A percentile compares a stretch with the other conserved stretches of the same genome.
Conservation (phyloP, 2,113 vertebrate genomes). For the Gobiocypris rarus region DNA sequence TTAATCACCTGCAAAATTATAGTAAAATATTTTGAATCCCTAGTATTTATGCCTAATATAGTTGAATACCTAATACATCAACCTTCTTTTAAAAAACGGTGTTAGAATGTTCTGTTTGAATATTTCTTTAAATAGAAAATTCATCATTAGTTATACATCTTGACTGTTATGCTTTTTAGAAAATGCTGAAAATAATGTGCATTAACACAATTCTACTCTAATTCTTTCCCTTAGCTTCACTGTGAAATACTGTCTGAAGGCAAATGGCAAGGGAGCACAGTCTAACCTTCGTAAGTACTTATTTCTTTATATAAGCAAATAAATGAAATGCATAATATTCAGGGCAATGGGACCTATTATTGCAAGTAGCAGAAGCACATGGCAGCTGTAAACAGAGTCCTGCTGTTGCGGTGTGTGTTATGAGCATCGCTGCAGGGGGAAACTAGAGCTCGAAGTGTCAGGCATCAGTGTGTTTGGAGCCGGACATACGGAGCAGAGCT, state of each 20-base stretch:
- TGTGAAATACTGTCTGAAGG: slow-evolving; percentile 93
- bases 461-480: slow-evolving; percentile 22
- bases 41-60: background rate
- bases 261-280: slow-evolving; percentile 83
- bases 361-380: background rate
- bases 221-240: slow-evolving; percentile 80
- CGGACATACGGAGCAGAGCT: slow-evolving; percentile 13
- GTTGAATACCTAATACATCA: no score
- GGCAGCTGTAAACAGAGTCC: slow-evolving; percentile 8
- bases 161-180: slow-evolving; percentile 1
- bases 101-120: background rate
- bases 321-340: background rate
- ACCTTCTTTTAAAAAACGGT: background rate
- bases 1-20: background rate
- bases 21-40: background rate
- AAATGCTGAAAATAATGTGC: background rate
- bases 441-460: slow-evolving; percentile 25
- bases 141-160: background rate
- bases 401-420: slow-evolving; percentile 42
- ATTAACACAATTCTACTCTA: slow-evolving; percentile 8
- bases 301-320: background rate
- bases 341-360: background rate
- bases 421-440: background rate
- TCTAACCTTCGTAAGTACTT: slow-evolving; percentile 81
- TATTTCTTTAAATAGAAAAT: background rate